These are phyloP conservation scores for Hippolais icterina DNA, from an alignment of 2,113 vertebrate species.

Conservation along the genomic window DNA sequence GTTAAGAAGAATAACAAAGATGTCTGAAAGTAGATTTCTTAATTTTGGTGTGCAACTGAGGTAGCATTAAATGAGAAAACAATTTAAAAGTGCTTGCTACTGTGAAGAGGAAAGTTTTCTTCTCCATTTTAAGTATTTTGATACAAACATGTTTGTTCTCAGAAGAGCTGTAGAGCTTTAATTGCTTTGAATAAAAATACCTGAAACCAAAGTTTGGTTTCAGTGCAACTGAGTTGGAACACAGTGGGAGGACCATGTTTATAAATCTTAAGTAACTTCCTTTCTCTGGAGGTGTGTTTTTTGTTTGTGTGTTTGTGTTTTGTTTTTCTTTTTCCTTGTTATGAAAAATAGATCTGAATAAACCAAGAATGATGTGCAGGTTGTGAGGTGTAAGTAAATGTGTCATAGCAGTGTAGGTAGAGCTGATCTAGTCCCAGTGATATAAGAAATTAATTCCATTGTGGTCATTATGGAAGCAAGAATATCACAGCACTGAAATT, in stretches of 20 bases:
- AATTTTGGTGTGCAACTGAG: constrained; percentile 43
- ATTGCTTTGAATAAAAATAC: background rate
- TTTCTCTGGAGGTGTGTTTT: background rate
- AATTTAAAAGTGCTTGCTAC: constrained; percentile 8
- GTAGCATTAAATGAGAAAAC: constrained; percentile 37
- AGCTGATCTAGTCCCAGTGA: background rate
- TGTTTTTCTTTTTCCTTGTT: no score
- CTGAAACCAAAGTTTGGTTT: background rate
- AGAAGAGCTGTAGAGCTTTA: background rate
- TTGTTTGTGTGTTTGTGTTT: background rate
- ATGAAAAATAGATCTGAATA: background rate
- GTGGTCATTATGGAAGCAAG: background rate
- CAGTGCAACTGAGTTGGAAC: background rate
- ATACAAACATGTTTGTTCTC: background rate
- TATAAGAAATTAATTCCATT: background rate
- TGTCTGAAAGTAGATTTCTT: constrained; percentile 38
- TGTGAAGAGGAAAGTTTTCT: background rate
- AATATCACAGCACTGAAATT: background rate
- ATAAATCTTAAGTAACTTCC: background rate
- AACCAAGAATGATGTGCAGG: background rate
- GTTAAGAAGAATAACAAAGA: constrained; percentile 23
- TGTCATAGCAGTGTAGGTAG: background rate
- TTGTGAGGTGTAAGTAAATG: background rate
- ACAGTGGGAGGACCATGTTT: background rate
- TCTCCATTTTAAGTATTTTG: background rate